A percentile compares a stretch with the other conserved stretches of the same genome.
Evolutionary conservation across 2,113 vertebrate genomes (phyloP).

Genomic region (Myocastor coypus): DNA sequence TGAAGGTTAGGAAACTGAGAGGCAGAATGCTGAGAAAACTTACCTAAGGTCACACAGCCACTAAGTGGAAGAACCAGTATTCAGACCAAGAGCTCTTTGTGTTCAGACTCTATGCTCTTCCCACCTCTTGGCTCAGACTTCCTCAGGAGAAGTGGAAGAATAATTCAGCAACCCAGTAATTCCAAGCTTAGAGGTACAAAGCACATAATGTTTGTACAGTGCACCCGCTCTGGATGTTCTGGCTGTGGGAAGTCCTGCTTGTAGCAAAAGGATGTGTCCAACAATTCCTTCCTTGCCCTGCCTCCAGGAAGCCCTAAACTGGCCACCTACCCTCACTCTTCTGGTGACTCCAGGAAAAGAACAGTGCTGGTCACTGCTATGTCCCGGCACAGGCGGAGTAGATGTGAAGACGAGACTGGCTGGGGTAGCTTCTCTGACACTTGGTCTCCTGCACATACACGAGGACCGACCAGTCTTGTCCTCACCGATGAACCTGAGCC

Average conservation of each 20-base stretch:
- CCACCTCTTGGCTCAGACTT: neutral
- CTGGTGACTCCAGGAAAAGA: neutral
- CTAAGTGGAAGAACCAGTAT: slow-evolving; percentile 29
- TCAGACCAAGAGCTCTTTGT: neutral
- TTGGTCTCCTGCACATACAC: neutral
- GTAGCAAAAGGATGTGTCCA: neutral
- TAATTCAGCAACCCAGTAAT: neutral
- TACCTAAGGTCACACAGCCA: neutral
- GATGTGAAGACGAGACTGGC: neutral
- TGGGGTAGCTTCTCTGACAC: neutral
- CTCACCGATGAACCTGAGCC: neutral
- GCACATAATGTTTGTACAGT: neutral
- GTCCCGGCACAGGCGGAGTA: too few species aligned
- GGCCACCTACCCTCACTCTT: neutral
- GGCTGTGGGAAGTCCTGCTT: neutral
- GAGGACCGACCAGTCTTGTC: neutral
- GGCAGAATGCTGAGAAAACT: slow-evolving; percentile 18
- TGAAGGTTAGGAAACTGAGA: slow-evolving; percentile 20
- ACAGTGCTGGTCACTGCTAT: neutral
- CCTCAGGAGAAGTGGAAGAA: neutral
- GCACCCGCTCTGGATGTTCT: neutral
- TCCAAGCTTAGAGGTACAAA: neutral
- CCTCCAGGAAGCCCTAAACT: neutral
- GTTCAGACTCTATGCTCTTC: neutral
- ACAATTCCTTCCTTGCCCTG: neutral